Evolutionary conservation across 2,888 invertebrate genomes (phyloP).

Genomic region (Philhelius pedissequus): DNA sequence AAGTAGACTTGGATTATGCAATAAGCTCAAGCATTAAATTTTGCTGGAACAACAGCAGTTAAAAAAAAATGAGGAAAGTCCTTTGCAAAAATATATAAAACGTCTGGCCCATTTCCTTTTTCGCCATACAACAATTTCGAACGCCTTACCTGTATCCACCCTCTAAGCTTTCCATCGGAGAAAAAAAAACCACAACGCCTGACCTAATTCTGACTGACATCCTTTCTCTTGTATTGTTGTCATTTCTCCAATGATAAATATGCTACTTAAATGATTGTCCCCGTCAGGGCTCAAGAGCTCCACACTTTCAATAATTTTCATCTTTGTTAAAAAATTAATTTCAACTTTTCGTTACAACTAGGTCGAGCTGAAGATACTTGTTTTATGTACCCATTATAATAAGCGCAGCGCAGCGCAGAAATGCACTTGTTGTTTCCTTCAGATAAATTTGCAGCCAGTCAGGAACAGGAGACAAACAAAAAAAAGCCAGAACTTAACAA

Average conservation of each 20-base stretch:
- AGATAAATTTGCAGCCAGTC: constrained; percentile 28
- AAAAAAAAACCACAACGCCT: neutral
- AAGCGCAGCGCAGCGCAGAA: no score
- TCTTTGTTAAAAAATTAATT: constrained; percentile 51
- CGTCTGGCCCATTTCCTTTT: neutral
- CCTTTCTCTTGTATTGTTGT: neutral
- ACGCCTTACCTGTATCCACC: neutral
- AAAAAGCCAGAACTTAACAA: neutral
- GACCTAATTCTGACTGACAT: neutral
- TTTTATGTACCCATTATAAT: constrained; percentile 31
- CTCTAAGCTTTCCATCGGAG: neutral
- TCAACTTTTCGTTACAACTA: constrained; percentile 42
- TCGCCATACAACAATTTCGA: neutral
- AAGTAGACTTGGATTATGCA: no score
- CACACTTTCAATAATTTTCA: constrained; percentile 34
- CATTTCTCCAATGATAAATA: neutral
- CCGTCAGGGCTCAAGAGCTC: neutral
- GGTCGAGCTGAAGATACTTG: constrained; percentile 42
- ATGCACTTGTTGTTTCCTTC: constrained; percentile 56
- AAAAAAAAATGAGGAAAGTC: neutral
- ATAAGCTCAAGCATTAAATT: no score
- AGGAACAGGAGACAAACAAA: neutral
- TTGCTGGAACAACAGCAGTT: neutral
- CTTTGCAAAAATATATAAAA: neutral
- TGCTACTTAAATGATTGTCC: neutral